Conservation (phyloP, 2,888 invertebrate genomes). For the Metopia argyrocephala region DNA sequence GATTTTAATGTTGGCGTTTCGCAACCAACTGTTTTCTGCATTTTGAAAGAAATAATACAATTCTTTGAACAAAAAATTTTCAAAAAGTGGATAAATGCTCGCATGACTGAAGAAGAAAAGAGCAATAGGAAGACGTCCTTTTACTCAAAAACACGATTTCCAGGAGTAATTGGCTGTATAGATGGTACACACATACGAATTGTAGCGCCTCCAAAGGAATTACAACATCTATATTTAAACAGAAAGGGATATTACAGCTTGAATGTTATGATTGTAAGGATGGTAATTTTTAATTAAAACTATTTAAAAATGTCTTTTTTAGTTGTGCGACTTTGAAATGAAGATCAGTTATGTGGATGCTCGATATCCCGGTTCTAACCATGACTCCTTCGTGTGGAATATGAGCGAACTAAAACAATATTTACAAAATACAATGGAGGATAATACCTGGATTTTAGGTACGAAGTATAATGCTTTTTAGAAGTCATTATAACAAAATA, state of each 20-base stretch:
- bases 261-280: constrained; percentile 9
- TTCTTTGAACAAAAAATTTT: constrained; percentile 17
- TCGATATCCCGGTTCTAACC: constrained; percentile 28
- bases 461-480: neutral
- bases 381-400: constrained; percentile 31
- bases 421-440: constrained; percentile 2
- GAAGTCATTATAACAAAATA: no score
- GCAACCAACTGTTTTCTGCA: neutral
- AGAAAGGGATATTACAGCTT: constrained; percentile 21
- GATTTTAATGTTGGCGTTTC: neutral
- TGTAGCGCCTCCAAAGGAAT: constrained; percentile 7
- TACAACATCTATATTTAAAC: constrained; percentile 29
- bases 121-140: neutral
- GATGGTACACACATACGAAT: constrained; percentile 20
- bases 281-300: neutral
- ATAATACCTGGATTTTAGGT: constrained; percentile 29
- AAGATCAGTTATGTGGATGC: constrained; percentile 26
- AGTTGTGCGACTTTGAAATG: constrained; percentile 27
- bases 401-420: constrained; percentile 17
- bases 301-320: no score
- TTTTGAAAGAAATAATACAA: constrained; percentile 6
- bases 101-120: constrained; percentile 14
- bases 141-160: constrained; percentile 9
- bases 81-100: constrained; percentile 1
- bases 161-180: constrained; percentile 28